Percentiles rank a stretch among this genome's conserved stretches.
phyloP scores from a whole-genome alignment of 2,888 invertebrate genomes.

The Chirona hameri region DNA sequence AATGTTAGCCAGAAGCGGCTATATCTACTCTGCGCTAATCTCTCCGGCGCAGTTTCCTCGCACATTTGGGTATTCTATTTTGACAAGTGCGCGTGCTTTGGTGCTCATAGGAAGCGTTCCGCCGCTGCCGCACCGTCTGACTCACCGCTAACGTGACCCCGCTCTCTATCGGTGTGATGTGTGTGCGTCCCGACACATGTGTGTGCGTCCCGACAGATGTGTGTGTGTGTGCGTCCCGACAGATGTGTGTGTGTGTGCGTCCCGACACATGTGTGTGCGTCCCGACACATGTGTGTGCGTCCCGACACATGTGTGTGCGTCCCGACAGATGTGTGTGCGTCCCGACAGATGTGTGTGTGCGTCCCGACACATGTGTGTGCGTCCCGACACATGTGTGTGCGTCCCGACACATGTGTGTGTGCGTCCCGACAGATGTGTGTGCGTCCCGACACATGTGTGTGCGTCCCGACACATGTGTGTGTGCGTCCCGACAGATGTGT shows the following conservation, averaged over 20 bases:
- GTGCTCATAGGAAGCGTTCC: too few relatives aligned
- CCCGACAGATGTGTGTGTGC: neutral
- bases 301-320: neutral
- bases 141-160: too few relatives aligned
- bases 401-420: too few relatives aligned
- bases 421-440: neutral
- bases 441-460: neutral
- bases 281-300: neutral
- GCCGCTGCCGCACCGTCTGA: too few relatives aligned
- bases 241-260: constrained; percentile 1
- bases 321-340: neutral
- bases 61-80: too few relatives aligned
- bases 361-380: neutral
- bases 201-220: neutral
- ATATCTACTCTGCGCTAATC: too few relatives aligned
- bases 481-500: neutral
- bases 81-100: too few relatives aligned
- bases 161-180: too few relatives aligned
- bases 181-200: neutral
- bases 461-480: too few relatives aligned
- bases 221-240: neutral
- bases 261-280: neutral
- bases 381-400: neutral
- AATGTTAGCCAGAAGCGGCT: too few relatives aligned
- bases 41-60: too few relatives aligned